phyloP scores from a whole-genome alignment of 2,113 vertebrate species.

The Phalacrocorax brasilianus region DNA sequence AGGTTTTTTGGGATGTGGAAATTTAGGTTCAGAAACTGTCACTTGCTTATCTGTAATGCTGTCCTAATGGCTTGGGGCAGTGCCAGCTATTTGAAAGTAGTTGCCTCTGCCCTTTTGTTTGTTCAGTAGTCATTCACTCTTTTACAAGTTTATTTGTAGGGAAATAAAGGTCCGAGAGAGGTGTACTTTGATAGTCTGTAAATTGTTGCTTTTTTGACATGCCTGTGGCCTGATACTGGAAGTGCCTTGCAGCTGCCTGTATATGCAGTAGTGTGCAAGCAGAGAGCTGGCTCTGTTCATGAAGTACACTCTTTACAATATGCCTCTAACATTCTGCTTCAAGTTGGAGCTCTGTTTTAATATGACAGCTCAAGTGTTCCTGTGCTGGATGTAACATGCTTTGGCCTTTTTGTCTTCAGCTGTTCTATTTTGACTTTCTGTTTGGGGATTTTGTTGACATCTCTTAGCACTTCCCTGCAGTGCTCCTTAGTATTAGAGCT shows the following conservation, averaged over 20 bases:
- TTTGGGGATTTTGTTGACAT: neutral
- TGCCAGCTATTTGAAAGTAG: neutral
- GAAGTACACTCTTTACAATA: rapidly evolving
- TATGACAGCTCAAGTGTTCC: neutral
- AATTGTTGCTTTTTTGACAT: neutral
- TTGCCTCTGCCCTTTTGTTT: neutral
- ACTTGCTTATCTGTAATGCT: neutral
- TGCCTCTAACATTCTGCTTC: neutral
- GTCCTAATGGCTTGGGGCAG: neutral
- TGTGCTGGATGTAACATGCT: neutral
- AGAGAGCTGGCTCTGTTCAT: neutral
- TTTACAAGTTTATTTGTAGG: neutral
- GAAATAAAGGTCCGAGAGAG: neutral
- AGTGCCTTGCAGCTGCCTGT: neutral
- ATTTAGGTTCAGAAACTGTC: neutral
- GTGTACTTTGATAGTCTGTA: neutral
- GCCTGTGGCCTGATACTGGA: neutral
- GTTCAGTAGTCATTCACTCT: neutral
- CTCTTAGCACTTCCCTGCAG: neutral
- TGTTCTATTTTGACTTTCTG: neutral
- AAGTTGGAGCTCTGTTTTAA: neutral
- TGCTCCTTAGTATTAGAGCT: neutral
- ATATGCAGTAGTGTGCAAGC: rapidly evolving
- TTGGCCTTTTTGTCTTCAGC: neutral
- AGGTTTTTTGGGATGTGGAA: neutral